Evolutionary conservation across 1,140 invertebrate genomes (phyloP).

Genomic region (Lerema accius): DNA sequence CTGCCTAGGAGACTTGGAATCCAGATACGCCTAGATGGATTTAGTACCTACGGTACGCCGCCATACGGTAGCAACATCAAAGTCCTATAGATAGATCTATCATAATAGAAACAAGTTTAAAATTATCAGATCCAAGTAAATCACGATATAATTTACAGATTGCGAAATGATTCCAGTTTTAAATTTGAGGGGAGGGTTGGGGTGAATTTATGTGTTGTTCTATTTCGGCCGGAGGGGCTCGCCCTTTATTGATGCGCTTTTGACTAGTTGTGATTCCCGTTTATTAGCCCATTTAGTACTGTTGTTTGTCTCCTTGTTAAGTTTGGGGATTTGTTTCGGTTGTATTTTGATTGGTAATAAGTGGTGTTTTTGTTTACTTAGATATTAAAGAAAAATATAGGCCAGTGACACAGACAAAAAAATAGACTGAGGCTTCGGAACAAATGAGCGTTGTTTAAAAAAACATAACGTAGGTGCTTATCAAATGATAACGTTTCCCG

Average conservation of each 20-base stretch:
- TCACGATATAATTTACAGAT: conserved; percentile 33
- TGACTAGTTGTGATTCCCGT: conserved; percentile 73
- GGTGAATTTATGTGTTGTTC: conserved; percentile 64
- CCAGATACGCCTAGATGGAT: too few relatives aligned
- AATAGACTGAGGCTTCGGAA: too few relatives aligned
- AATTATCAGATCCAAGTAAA: conserved; percentile 17
- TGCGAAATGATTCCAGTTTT: conserved; percentile 37
- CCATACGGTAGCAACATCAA: too few relatives aligned
- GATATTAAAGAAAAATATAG: too few relatives aligned
- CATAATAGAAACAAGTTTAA: too few relatives aligned
- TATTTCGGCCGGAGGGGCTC: conserved; percentile 43
- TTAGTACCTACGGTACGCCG: too few relatives aligned
- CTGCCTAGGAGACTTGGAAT: too few relatives aligned
- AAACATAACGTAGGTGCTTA: too few relatives aligned
- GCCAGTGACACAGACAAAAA: too few relatives aligned
- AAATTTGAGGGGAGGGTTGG: conserved; percentile 41
- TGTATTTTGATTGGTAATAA: background rate
- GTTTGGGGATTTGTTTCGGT: conserved; percentile 12
- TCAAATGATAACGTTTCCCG: too few relatives aligned
- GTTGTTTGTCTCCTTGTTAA: conserved; percentile 41
- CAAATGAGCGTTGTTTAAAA: too few relatives aligned
- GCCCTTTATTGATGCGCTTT: conserved; percentile 73
- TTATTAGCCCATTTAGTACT: conserved; percentile 71
- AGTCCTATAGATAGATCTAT: too few relatives aligned
- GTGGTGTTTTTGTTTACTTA: background rate